Conservation (phyloP, 2,113 vertebrate genomes). For the Actenoides lindsayi region DNA sequence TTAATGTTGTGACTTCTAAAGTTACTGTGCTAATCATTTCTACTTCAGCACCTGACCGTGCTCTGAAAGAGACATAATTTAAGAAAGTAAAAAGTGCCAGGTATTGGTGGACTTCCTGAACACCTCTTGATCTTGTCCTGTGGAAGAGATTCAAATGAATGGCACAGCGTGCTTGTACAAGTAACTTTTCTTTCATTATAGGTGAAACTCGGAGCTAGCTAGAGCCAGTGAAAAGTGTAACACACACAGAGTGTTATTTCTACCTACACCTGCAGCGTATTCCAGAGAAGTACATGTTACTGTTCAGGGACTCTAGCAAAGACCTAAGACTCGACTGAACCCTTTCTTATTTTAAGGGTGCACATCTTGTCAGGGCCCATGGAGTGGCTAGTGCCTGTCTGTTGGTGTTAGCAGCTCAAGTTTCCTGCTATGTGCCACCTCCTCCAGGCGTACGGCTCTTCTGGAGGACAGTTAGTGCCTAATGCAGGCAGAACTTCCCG, state of each 20-base stretch:
- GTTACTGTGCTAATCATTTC: background rate
- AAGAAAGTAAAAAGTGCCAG: background rate
- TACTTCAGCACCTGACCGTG: background rate
- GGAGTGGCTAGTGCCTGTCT: background rate
- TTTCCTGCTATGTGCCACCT: background rate
- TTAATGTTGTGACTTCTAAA: background rate
- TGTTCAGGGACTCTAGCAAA: background rate
- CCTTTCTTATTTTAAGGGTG: background rate
- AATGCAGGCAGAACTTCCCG: background rate
- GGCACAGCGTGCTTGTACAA: background rate
- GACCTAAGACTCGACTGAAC: background rate
- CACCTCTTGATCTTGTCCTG: background rate
- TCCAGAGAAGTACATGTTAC: background rate
- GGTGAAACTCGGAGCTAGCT: background rate
- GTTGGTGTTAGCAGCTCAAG: background rate
- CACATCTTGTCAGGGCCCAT: background rate
- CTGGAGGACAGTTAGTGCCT: background rate
- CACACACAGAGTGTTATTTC: background rate
- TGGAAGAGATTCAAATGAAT: background rate
- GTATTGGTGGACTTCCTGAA: background rate
- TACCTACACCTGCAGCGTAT: background rate
- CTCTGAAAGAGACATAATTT: background rate
- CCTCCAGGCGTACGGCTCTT: background rate
- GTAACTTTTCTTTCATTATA: background rate
- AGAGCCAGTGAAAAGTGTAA: background rate